Conservation (phyloP, 2,113 vertebrate genomes). For the Alouatta palliata region DNA sequence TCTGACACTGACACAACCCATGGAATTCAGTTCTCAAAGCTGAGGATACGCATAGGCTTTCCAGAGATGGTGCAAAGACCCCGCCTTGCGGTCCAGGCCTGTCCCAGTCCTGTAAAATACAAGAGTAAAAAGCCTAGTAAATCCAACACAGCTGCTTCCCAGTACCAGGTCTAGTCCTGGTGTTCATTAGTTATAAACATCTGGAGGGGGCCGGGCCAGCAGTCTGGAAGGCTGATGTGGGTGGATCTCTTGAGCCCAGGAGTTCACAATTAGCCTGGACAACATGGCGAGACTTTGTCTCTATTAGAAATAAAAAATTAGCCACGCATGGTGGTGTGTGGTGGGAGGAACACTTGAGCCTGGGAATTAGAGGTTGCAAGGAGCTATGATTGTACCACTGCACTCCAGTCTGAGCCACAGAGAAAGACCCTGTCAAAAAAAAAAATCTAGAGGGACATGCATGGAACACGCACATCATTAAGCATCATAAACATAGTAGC, state of each 20-base stretch:
- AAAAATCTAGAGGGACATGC: background rate
- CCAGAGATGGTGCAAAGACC: background rate
- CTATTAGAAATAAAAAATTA: no score
- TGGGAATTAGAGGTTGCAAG: no score
- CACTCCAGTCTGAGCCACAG: no score
- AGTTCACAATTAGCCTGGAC: no score
- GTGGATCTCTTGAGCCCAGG: no score
- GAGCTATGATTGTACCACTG: no score
- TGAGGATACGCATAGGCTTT: conserved; percentile 77
- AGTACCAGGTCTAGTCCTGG: background rate
- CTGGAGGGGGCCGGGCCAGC: background rate
- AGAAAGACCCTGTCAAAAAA: no score
- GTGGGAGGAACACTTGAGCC: no score
- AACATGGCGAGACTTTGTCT: no score
- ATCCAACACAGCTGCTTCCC: background rate
- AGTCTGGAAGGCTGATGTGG: no score
- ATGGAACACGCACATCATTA: fast-evolving
- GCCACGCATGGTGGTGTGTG: no score
- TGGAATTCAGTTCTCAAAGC: conserved; percentile 89
- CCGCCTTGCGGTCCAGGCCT: conserved; percentile 6
- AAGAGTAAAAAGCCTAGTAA: conserved; percentile 58
- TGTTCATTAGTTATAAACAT: background rate
- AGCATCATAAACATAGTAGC: background rate
- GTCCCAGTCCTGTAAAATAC: conserved; percentile 74
- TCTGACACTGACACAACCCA: conserved; percentile 83